Conservation (phyloP, 2,888 invertebrate genomes). For the Troglohyphantes excavatus region DNA sequence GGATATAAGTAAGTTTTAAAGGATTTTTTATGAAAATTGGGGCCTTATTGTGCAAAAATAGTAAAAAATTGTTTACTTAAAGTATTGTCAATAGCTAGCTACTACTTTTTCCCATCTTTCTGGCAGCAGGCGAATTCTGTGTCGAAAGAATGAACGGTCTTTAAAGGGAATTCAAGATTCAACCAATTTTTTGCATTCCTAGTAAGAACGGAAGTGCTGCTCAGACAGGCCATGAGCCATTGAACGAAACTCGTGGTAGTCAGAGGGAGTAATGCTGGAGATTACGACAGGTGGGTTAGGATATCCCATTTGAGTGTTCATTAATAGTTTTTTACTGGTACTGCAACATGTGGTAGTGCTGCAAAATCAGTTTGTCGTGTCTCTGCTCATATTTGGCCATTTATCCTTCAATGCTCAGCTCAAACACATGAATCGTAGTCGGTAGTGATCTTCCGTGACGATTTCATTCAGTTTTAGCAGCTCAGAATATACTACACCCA, state of each 20-base stretch:
- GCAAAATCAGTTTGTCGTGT: too few relatives aligned
- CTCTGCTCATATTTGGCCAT: too few relatives aligned
- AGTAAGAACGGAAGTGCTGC: slow-evolving; percentile 20
- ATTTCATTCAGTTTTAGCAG: too few relatives aligned
- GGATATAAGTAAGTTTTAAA: not conserved
- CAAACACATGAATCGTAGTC: too few relatives aligned
- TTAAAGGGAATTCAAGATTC: not conserved
- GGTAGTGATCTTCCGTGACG: too few relatives aligned
- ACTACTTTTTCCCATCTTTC: slow-evolving; percentile 13
- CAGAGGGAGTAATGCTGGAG: not conserved
- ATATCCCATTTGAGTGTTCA: not conserved
- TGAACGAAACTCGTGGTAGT: not conserved
- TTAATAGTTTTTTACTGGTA: not conserved
- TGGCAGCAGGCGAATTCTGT: not conserved
- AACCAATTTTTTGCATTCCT: not conserved
- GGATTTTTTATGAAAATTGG: not conserved
- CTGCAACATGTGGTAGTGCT: too few relatives aligned
- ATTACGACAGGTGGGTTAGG: slow-evolving; percentile 8
- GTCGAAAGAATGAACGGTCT: not conserved
- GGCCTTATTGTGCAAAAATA: not conserved
- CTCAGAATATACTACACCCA: too few relatives aligned
- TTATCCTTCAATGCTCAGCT: too few relatives aligned
- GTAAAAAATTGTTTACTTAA: not conserved
- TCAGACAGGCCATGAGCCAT: slow-evolving; percentile 24
- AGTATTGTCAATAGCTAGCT: slow-evolving; percentile 8